These are phyloP conservation scores for Gadopsis marmoratus DNA, from an alignment of 2,797 vertebrate species.

Conservation along the genomic window DNA sequence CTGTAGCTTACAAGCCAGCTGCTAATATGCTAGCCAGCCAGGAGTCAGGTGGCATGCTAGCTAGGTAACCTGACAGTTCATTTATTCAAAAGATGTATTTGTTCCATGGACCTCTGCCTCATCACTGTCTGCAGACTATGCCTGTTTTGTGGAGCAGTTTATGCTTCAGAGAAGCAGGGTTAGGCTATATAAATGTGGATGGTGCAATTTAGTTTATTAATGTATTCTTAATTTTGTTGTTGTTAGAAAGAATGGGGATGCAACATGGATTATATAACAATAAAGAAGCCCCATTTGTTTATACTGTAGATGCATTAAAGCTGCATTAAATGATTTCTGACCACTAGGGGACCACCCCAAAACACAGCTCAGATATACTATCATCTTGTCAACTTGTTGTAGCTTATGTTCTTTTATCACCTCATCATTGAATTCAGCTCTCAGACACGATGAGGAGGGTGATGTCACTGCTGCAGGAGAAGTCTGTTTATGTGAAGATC, in stretches of 20 bases:
- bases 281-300: neutral
- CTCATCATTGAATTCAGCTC: neutral
- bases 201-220: no score
- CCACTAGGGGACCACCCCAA: neutral
- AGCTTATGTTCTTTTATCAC: neutral
- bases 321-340: neutral
- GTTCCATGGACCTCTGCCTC: no score
- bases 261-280: neutral
- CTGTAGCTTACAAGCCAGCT: neutral
- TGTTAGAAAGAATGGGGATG: neutral
- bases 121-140: no score
- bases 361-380: neutral
- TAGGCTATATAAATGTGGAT: no score
- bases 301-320: neutral
- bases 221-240: no score
- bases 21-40: neutral
- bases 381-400: neutral
- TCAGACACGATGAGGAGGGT: conserved; percentile 1
- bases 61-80: neutral
- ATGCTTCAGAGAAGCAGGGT: no score
- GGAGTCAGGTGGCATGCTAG: neutral
- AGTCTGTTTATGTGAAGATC: conserved; percentile 38
- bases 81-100: no score
- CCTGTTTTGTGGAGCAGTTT: no score
- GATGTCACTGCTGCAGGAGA: conserved; percentile 19